A percentile compares a stretch with the other conserved stretches of the same genome.
Conservation (phyloP, 2,888 invertebrate species). For the Ormyrus thymus region DNA sequence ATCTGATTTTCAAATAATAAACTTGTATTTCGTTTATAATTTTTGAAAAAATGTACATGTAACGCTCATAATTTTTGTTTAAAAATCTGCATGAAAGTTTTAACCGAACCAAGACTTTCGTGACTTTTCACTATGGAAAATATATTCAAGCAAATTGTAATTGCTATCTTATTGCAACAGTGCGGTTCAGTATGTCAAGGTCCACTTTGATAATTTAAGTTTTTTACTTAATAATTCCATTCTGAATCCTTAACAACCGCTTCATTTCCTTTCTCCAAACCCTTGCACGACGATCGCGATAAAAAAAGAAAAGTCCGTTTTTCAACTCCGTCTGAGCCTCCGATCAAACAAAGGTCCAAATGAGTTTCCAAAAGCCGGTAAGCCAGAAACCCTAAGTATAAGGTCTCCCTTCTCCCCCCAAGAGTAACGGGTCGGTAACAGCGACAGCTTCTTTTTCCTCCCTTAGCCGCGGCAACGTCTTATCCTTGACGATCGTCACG, state of each 20-base stretch:
- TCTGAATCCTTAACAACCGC: background rate
- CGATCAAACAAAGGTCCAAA: too few species aligned
- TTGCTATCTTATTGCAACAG: constrained; percentile 22
- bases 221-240: constrained; percentile 10
- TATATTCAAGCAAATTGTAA: constrained; percentile 4
- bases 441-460: too few species aligned
- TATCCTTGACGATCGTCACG: constrained; percentile 31
- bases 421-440: constrained; percentile 14
- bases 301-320: too few species aligned
- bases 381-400: constrained; percentile 25
- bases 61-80: too few species aligned
- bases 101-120: constrained; percentile 6
- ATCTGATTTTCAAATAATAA: too few species aligned
- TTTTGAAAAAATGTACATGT: too few species aligned
- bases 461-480: background rate
- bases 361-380: constrained; percentile 7
- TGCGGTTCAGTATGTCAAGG: constrained; percentile 41
- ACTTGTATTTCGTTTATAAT: too few species aligned
- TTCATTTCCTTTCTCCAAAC: too few species aligned
- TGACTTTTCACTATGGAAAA: constrained; percentile 41
- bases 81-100: background rate
- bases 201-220: constrained; percentile 31
- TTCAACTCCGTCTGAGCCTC: too few species aligned
- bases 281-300: too few species aligned
- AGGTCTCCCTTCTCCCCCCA: too few species aligned